Percentiles rank a stretch among this genome's conserved stretches.
Evolutionary conservation across 2,113 vertebrate genomes (phyloP).

Genomic region (Coracopsis vasa): DNA sequence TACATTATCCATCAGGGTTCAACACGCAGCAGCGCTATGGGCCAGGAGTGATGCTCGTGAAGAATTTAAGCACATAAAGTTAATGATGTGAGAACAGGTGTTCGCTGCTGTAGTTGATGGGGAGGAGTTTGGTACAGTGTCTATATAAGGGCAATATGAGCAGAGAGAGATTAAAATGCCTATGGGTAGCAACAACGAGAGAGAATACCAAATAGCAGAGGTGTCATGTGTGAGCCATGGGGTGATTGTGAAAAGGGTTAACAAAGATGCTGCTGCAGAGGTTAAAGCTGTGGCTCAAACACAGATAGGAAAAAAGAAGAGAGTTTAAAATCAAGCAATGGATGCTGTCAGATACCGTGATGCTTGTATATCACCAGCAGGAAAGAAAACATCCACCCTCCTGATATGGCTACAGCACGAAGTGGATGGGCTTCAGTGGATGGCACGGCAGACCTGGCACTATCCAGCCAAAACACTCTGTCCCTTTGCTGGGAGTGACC

Average conservation of each 20-base stretch:
- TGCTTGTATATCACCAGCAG: not conserved
- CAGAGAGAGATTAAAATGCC: not conserved
- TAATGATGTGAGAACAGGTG: constrained; percentile 58
- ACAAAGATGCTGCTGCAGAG: not conserved
- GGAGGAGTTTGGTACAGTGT: constrained; percentile 9
- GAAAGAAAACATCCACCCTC: not conserved
- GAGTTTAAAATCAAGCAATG: not conserved
- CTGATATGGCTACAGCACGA: not conserved
- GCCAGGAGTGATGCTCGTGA: not conserved
- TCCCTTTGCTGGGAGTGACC: not conserved
- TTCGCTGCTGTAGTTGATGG: not conserved
- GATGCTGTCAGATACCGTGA: not conserved
- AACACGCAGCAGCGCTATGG: not conserved
- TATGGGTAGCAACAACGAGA: not conserved
- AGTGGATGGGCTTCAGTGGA: not conserved
- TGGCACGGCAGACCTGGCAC: not conserved
- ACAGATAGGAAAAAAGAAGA: not conserved
- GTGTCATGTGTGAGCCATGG: not conserved
- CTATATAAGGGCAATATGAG: not conserved
- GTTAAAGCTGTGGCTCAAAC: not conserved
- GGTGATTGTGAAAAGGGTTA: not conserved
- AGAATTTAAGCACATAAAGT: constrained; percentile 34
- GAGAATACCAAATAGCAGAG: not conserved
- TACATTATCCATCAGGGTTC: not conserved
- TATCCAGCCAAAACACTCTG: not conserved